Conservation (phyloP, 2,113 vertebrate species). For the Columba livia region DNA sequence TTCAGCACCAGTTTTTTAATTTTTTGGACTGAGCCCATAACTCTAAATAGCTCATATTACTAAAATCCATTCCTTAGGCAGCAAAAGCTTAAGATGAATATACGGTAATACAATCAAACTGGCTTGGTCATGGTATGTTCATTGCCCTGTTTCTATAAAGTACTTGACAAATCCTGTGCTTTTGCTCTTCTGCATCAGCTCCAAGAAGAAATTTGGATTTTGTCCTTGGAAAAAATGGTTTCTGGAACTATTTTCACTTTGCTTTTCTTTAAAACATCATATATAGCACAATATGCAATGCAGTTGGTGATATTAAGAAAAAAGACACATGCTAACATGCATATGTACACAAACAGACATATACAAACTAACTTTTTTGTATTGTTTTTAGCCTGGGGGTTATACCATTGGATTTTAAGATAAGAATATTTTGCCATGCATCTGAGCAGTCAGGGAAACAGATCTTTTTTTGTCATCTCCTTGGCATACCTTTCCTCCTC, state of each 20-base stretch:
- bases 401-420: background rate
- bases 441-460: background rate
- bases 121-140: background rate
- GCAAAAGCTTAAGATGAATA: background rate
- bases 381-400: background rate
- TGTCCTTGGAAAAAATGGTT: background rate
- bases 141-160: background rate
- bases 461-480: background rate
- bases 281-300: background rate
- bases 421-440: background rate
- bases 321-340: background rate
- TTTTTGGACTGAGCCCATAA: background rate
- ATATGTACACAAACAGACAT: background rate
- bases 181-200: background rate
- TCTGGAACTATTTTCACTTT: background rate
- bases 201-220: background rate
- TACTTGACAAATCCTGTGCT: background rate
- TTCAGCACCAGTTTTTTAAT: background rate
- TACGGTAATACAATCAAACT: background rate
- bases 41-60: background rate
- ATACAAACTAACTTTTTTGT: background rate
- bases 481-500: background rate
- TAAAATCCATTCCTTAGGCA: background rate
- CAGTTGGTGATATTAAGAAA: background rate
- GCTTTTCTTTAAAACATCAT: background rate